These are phyloP conservation scores for Drosophila pachea DNA, from an alignment of 1,140 invertebrate species.

Conservation along the genomic window DNA sequence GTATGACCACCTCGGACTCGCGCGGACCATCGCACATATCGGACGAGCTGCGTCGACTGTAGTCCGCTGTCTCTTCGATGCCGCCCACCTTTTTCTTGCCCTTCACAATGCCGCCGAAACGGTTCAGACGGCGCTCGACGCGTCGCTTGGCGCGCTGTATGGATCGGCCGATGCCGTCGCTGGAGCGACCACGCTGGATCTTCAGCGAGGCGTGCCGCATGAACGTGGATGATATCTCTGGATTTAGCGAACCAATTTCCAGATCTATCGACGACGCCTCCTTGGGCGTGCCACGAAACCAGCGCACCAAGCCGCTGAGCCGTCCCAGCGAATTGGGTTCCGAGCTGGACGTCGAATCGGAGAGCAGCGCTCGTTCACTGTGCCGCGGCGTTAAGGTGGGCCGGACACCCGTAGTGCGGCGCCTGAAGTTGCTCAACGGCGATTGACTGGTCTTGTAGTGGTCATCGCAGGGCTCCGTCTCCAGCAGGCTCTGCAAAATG, in stretches of 20 bases:
- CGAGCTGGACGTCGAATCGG: constrained; percentile 78
- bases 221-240: constrained; percentile 78
- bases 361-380: constrained; percentile 85
- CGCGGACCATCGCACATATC: constrained; percentile 88
- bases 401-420: constrained; percentile 81
- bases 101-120: constrained; percentile 83
- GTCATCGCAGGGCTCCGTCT: constrained; percentile 87
- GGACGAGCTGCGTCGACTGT: constrained; percentile 89
- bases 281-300: constrained; percentile 81
- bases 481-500: constrained; percentile 84
- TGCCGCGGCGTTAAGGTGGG: constrained; percentile 89
- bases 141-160: constrained; percentile 89
- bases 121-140: constrained; percentile 90
- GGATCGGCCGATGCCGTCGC: constrained; percentile 82
- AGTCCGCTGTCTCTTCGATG: constrained; percentile 89
- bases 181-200: constrained; percentile 76
- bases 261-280: constrained; percentile 79
- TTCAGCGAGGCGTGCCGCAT: constrained; percentile 79
- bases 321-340: constrained; percentile 79
- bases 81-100: constrained; percentile 92
- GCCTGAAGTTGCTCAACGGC: constrained; percentile 86
- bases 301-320: constrained; percentile 85
- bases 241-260: constrained; percentile 80
- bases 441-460: constrained; percentile 86
- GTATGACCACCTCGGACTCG: constrained; percentile 91